Evolutionary conservation across 2,888 invertebrate species (phyloP).

Genomic region (Drosophila ezoana): DNA sequence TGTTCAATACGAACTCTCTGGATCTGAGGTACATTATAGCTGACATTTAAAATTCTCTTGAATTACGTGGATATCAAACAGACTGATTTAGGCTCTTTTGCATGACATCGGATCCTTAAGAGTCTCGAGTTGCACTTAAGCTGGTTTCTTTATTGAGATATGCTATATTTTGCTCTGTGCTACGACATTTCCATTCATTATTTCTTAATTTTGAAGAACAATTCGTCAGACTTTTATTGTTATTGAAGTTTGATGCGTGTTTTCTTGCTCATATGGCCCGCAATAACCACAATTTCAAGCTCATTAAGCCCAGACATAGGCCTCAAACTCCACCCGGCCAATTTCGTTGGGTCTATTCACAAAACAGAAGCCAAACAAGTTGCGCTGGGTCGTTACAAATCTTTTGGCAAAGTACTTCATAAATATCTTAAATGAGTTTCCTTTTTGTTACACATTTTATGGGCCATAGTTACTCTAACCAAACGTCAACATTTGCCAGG

Average conservation of each 20-base stretch:
- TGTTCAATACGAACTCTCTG: too few species aligned
- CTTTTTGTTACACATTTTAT: slow-evolving; percentile 71
- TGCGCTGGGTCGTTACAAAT: slow-evolving; percentile 59
- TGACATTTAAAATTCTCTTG: too few species aligned
- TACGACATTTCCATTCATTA: slow-evolving; percentile 5
- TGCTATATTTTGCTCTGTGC: not conserved
- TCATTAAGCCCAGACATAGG: slow-evolving; percentile 48
- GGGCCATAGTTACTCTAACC: slow-evolving; percentile 3
- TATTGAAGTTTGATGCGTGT: slow-evolving; percentile 25
- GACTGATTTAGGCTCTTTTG: not conserved
- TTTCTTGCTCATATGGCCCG: slow-evolving; percentile 28
- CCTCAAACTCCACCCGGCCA: slow-evolving; percentile 18
- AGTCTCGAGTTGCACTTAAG: too few species aligned
- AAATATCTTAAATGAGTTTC: slow-evolving; percentile 76
- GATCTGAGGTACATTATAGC: too few species aligned
- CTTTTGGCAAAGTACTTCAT: slow-evolving; percentile 71
- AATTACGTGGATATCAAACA: too few species aligned
- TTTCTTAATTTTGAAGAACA: slow-evolving; percentile 3
- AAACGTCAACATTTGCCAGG: slow-evolving; percentile 46
- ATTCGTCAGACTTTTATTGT: slow-evolving; percentile 6
- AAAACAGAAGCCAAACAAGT: slow-evolving; percentile 30
- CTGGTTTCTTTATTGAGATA: not conserved
- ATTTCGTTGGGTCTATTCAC: slow-evolving; percentile 25
- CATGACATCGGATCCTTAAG: too few species aligned
- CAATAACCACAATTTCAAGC: slow-evolving; percentile 48